A percentile compares a stretch with the other conserved stretches of the same genome.
Evolutionary conservation across 2,113 vertebrate species (phyloP).

Genomic region (Epinephelus lanceolatus): DNA sequence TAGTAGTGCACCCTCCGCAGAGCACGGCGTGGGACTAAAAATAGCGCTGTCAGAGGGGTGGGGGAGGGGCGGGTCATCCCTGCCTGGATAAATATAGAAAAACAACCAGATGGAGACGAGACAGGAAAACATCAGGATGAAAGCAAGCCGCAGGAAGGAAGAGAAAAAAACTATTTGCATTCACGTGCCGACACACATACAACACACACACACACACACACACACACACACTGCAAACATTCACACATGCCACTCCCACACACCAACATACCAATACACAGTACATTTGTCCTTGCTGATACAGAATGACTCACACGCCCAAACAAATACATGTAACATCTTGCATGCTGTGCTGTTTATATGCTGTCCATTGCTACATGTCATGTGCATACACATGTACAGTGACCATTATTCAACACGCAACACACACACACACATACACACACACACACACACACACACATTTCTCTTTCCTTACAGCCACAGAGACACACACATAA

Average conservation of each 20-base stretch:
- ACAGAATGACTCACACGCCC: rapidly evolving
- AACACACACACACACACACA: not conserved
- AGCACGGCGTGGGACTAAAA: conserved; percentile 58
- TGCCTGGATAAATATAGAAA: conserved; percentile 73
- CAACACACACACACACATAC: not conserved
- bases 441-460: not conserved
- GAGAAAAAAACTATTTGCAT: conserved; percentile 40
- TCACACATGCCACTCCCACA: not conserved
- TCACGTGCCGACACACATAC: conserved; percentile 43
- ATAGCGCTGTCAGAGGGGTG: conserved; percentile 57
- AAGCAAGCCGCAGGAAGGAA: conserved; percentile 30
- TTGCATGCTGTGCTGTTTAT: not conserved
- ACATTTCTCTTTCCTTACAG: conserved; percentile 1
- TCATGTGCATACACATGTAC: not conserved
- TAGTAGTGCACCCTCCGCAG: conserved; percentile 21
- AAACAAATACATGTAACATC: not conserved
- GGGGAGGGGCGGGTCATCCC: conserved; percentile 60
- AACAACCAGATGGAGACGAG: conserved; percentile 68
- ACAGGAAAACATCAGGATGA: conserved; percentile 56
- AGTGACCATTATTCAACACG: not conserved
- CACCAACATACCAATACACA: not conserved
- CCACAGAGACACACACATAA: conserved; percentile 7
- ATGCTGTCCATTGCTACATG: not conserved
- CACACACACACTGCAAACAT: conserved; percentile 7
- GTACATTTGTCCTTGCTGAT: conserved; percentile 6